Base-by-base conservation (phyloP, 2,113 vertebrate species). In the Ictalurus punctatus region DNA sequence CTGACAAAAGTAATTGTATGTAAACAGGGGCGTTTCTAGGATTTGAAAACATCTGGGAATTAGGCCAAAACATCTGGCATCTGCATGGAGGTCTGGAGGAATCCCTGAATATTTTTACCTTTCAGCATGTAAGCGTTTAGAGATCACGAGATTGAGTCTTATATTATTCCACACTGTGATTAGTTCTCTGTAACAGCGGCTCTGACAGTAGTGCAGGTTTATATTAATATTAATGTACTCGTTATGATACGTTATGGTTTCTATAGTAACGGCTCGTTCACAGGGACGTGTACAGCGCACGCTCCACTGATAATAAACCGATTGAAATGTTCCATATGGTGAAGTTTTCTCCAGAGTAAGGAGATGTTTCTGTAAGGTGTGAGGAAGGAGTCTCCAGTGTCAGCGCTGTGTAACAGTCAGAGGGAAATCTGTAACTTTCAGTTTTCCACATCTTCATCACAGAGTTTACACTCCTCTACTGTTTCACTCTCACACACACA, bases 21-120 rank as follows among this genome's bases (percentile, higher is more conserved):
- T 86, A 86, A 86, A 86, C 30, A 56, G 21, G 3, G 79, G 21
- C 74, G 78, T 63, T 86, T 86, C 14, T 73, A 73, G 78, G 14
- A 67, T 40, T 86, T 37, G 48, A 58, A 59, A 65, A 74, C 78
- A 56, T 69, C 56, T 73, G 84, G 48, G 65, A 23, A 34, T 54
- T 34, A 13, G 19, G 48, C 58, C 34, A 69, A 59, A 71, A 89
- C 54, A 81, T 63, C 78, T 83, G 80, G 59, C 44, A 2, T 12
- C 65, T 34, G 48, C 48, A 56, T 71, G 65, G 59, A 79, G 34
- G 48, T 85, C 84, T 85, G 83, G 40, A 30, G 80, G 80, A 13
- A 37, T 59, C 80, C 80, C 80, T 83, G 80, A 61, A 83, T 58
- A 19, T 52, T 81, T 81, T 81, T 58, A 82, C 27, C 52, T 81